Evolutionary conservation across 2,888 invertebrate genomes (phyloP).

Genomic region (Acanthacorydalis orientalis): DNA sequence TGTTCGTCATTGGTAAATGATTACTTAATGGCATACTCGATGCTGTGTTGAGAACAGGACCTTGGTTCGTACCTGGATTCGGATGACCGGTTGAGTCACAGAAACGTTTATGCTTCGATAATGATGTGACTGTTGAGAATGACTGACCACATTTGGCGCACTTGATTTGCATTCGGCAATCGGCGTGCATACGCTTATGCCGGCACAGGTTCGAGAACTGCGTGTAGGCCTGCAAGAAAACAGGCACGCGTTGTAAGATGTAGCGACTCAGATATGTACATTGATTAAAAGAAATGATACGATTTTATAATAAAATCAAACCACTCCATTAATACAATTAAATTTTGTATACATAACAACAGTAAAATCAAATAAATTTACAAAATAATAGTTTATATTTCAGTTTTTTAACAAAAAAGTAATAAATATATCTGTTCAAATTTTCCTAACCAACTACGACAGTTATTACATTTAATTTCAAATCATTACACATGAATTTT

Average conservation of each 20-base stretch:
- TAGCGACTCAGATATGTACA: no score
- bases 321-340: background rate
- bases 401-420: no score
- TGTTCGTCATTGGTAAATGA: slow-evolving; percentile 19
- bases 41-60: slow-evolving; percentile 17
- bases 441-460: no score
- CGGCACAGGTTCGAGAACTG: slow-evolving; percentile 99
- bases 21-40: slow-evolving; percentile 17
- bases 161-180: slow-evolving; percentile 85
- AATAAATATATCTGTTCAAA: no score
- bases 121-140: slow-evolving; percentile 79
- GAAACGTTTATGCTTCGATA: slow-evolving; percentile 91
- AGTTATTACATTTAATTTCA: no score
- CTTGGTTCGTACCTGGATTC: slow-evolving; percentile 17
- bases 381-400: no score
- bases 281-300: no score
- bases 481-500: no score
- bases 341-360: no score
- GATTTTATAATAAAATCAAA: no score
- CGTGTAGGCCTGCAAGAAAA: slow-evolving; percentile 67
- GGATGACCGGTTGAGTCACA: slow-evolving; percentile 64
- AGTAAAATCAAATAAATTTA: no score
- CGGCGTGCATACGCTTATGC: slow-evolving; percentile 98
- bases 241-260: background rate
- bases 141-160: slow-evolving; percentile 89